Percentiles rank a stretch among this genome's conserved stretches.
Evolutionary conservation across 2,113 vertebrate genomes (phyloP).

Genomic region (Trachemys scripta): DNA sequence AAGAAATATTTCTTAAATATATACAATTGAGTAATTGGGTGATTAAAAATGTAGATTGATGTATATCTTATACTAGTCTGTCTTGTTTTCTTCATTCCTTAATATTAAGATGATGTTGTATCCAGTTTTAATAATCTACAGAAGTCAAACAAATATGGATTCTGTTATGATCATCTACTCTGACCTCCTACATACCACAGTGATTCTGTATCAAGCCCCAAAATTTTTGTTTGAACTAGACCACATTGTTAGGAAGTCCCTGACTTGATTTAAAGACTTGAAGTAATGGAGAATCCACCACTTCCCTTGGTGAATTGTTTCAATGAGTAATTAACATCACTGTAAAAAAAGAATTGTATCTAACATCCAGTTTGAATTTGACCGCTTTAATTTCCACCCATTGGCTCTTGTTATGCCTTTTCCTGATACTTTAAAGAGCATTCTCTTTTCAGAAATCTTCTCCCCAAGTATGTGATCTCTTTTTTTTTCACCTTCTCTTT

Average conservation of each 20-base stretch:
- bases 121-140: not conserved
- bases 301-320: not conserved
- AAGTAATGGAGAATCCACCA: too few relatives aligned
- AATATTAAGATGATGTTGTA: not conserved
- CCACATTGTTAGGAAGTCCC: not conserved
- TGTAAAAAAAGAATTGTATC: not conserved
- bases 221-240: not conserved
- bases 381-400: not conserved
- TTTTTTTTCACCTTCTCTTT: not conserved
- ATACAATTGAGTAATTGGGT: not conserved
- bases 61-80: not conserved
- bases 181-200: not conserved
- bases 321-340: not conserved
- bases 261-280: not conserved
- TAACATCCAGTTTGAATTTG: not conserved
- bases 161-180: not conserved
- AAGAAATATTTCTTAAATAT: too few relatives aligned
- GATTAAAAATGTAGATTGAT: not conserved
- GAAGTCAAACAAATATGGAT: not conserved
- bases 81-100: not conserved
- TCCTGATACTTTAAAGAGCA: not conserved
- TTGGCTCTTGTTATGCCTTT: not conserved
- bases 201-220: not conserved
- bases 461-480: not conserved
- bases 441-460: not conserved